Base-by-base conservation (phyloP, 2,113 vertebrate species). In the Colistium nudipinnis region DNA sequence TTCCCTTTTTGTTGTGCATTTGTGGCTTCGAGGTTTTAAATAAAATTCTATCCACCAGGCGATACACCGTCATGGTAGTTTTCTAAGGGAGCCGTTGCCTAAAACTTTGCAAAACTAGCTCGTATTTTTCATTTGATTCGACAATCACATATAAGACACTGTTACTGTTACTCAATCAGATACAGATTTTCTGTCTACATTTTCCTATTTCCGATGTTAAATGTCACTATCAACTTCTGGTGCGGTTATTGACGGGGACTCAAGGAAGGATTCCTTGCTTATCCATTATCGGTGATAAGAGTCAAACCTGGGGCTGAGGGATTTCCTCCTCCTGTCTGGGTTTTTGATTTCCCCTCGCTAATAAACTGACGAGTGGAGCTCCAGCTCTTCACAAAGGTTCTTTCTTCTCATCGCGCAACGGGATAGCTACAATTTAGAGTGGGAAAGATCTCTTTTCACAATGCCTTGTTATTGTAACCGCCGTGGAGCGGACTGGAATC, bases 391-490 rank as follows among this genome's bases (percentile, higher is more conserved):
- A 80, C 57, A 87, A 84, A 75, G 84, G 8, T 72, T 67, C 64
- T 80, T 78, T 76, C 79, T 79, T 56, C 69, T 66, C 61, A 67
- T 64, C 35, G 12, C 82, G 90, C 66, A 91, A 91, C 64, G 67
- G 70, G 86, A 91, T 92, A 87, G 80, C 64, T 84, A 74, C 75
- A 80, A 62, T 62, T 49, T 17, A 24, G 44, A 19, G 62, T 70
- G 49, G 55, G 59, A 67, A 59, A 62, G 66, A 78, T 73, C 43
- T 76, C 72, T 38, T 31, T 62, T 62, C 63, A 92, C 90, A 91
- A 90, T 82, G 81, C 48, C 59, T n/a, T 54, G 62, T 74, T 78
- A 89, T 92, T 92, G 86, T 91, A 59, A 82, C 62, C 70, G 43
- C 69, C 17, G 20, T 52, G 36, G 53, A 78, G 43, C 24, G 35